phyloP scores from a whole-genome alignment of 2,797 vertebrate genomes.

The Spheniscus humboldti region DNA sequence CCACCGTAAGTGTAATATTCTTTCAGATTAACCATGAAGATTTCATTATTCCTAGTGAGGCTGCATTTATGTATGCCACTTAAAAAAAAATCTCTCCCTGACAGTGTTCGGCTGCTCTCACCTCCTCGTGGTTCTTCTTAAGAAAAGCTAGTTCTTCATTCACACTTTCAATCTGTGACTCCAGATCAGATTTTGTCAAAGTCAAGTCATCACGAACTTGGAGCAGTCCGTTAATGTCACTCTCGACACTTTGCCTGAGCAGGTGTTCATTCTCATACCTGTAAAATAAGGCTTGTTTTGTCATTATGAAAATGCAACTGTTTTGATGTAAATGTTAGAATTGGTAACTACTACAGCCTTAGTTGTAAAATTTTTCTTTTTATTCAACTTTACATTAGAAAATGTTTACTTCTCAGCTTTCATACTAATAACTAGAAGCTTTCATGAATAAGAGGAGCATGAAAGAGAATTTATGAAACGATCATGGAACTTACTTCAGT shows the following conservation, averaged over 20 bases:
- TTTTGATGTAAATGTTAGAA: not conserved
- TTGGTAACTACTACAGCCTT: not conserved
- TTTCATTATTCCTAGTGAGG: not conserved
- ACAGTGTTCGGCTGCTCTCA: constrained; percentile 24
- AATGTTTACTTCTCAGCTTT: not conserved
- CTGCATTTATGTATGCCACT: not conserved
- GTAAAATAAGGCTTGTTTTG: not conserved
- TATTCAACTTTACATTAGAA: not conserved
- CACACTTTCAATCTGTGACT: constrained; percentile 66
- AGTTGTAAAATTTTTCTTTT: not conserved
- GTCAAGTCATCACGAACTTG: constrained; percentile 62
- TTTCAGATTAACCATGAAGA: not conserved
- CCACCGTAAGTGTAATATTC: not conserved
- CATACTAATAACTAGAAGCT: not conserved
- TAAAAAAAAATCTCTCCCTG: not conserved
- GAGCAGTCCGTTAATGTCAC: constrained; percentile 27
- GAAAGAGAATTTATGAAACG: not conserved
- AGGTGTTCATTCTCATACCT: constrained; percentile 70
- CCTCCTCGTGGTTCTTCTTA: constrained; percentile 73
- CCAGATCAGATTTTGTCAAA: constrained; percentile 58
- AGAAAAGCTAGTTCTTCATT: constrained; percentile 66
- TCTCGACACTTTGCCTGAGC: constrained; percentile 42
- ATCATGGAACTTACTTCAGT: constrained; percentile 78
- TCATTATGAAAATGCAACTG: not conserved
- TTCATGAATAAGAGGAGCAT: not conserved